These are phyloP conservation scores for Manacus vitellinus DNA, from an alignment of 2,113 vertebrate genomes.

Conservation along the genomic window DNA sequence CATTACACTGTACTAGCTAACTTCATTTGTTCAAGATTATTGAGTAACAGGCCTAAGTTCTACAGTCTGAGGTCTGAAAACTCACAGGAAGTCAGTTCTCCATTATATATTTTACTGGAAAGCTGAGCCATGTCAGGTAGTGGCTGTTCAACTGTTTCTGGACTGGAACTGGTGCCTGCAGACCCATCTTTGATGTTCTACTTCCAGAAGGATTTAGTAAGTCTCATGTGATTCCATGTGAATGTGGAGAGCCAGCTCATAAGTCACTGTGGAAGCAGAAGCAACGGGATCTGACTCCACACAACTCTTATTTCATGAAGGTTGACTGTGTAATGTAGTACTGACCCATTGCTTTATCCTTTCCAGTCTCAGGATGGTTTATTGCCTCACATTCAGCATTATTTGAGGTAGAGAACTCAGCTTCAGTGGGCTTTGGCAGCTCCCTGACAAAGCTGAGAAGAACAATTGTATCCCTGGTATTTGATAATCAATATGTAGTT, in stretches of 20 bases:
- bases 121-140: background rate
- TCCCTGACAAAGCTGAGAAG: background rate
- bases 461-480: background rate
- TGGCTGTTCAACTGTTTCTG: background rate
- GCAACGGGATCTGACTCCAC: background rate
- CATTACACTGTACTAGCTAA: background rate
- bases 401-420: background rate
- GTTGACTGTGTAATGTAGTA: background rate
- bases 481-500: background rate
- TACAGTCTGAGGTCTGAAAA: background rate
- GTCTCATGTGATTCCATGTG: background rate
- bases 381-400: background rate
- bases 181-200: background rate
- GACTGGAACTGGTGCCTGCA: background rate
- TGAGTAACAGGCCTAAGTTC: background rate
- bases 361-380: background rate
- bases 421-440: background rate
- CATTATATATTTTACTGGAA: background rate
- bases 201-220: background rate
- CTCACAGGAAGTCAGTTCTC: background rate
- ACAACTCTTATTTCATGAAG: background rate
- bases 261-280: background rate
- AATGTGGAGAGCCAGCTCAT: background rate
- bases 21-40: background rate
- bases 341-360: background rate